Base-by-base conservation (phyloP, 2,113 vertebrate genomes). In the Hipposideros armiger region DNA sequence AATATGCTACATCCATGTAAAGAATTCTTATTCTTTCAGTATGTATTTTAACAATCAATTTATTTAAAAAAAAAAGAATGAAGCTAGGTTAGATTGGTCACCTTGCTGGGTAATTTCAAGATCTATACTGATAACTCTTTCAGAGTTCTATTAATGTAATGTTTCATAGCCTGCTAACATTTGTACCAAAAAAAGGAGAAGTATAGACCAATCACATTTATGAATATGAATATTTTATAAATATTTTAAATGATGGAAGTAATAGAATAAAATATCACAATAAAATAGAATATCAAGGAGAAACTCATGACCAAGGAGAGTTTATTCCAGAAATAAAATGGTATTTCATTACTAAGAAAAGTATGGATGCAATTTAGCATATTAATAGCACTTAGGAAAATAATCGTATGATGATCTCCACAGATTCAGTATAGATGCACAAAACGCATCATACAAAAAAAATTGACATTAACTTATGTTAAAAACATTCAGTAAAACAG, bases 21-120 rank as follows among this genome's bases (percentile, higher is more conserved):
- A 58, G 5, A 0, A 72, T 30, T 91, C 5, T 70, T 87, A 13
- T 5, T 28, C 9, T 58, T 52, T 67, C 74, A 67, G n/a, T 80
- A 40, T 72, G 7, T 42, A 73, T 84, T 84, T 91, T 26, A 87
- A 52, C 10, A 72, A 42, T 56, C 1, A 56, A 16, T 47, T 82
- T 94, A 40, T 45, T 84, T 84, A 56, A 42, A 56, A 22, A 19
- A 9, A 97, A 9, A 97, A 88, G 20, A 94, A 80, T 45, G 5
- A 76, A 89, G 22, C 50, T 69, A 95, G 5, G 10, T 87, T 73
- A 78, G 1, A 66, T 52, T 84, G 42, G 5, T 11, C 50, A 47
- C 52, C 17, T 83, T 78, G 7, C 14, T 92, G 17, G 13, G 47
- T 11, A 73, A 52, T 56, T 70, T 66, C 7, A 70, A 93, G 47